Conservation (phyloP, 2,888 invertebrate genomes). For the Drosophila birchii region DNA sequence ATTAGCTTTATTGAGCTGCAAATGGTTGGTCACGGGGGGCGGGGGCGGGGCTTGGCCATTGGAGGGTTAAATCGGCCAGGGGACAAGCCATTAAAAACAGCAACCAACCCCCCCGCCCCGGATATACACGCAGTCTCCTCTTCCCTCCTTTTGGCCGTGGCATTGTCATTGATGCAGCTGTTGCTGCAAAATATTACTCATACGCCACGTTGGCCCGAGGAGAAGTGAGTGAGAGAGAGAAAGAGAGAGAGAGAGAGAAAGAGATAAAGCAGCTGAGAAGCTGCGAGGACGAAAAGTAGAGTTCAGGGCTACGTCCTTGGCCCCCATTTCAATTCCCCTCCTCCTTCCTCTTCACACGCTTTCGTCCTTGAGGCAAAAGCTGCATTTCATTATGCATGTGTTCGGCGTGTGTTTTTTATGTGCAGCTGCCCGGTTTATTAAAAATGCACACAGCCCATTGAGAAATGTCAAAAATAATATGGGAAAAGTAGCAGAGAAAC, state of each 20-base stretch:
- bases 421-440: conserved; percentile 34
- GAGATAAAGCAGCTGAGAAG: no score
- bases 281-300: conserved; percentile 7
- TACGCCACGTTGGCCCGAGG: conserved; percentile 45
- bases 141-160: conserved; percentile 9
- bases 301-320: conserved; percentile 41
- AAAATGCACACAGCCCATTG: conserved; percentile 41
- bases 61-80: conserved; percentile 14
- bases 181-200: conserved; percentile 50
- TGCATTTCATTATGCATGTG: conserved; percentile 44
- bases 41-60: not conserved
- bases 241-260: not conserved
- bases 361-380: conserved; percentile 39
- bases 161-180: conserved; percentile 59
- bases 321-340: conserved; percentile 21
- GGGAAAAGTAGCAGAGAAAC: not conserved
- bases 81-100: conserved; percentile 46
- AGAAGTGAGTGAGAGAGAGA: not conserved
- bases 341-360: not conserved
- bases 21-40: not conserved
- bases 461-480: conserved; percentile 33
- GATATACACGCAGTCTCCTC: not conserved
- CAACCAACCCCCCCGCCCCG: not conserved
- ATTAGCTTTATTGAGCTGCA: conserved; percentile 54
- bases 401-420: conserved; percentile 38